These are phyloP conservation scores for Saxidomus purpurata DNA, from an alignment of 1,140 invertebrate genomes.

Conservation along the genomic window DNA sequence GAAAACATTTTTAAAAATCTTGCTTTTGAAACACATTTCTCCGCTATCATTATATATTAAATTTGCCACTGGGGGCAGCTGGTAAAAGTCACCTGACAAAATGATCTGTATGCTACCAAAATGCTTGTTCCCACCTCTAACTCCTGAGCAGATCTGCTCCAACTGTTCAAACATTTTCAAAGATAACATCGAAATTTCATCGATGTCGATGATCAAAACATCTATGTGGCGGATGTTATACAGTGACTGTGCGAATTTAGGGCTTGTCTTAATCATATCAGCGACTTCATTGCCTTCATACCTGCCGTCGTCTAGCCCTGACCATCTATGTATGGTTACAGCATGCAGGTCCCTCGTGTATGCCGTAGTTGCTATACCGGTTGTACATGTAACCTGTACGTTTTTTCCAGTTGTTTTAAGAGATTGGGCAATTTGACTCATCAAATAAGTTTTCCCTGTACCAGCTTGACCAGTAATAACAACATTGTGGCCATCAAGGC, in stretches of 20 bases:
- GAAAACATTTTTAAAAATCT: not conserved
- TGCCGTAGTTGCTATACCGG: not conserved
- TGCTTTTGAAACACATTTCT: not conserved
- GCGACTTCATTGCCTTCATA: not conserved
- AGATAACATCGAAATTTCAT: not conserved
- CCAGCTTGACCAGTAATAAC: conserved; percentile 4
- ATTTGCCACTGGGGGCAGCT: conserved; percentile 38
- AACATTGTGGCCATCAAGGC: not conserved
- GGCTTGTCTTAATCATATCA: not conserved
- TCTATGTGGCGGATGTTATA: not conserved
- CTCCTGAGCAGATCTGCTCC: not conserved
- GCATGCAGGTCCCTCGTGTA: not conserved
- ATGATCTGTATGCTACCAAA: conserved; percentile 6
- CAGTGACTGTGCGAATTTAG: not conserved
- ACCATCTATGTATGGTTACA: not conserved
- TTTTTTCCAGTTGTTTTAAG: not conserved
- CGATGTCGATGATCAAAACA: not conserved
- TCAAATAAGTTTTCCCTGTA: conserved; percentile 9
- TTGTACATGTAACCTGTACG: not conserved
- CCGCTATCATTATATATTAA: not conserved
- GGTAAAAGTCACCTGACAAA: conserved; percentile 24
- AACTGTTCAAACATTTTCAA: not conserved
- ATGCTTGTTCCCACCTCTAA: not conserved
- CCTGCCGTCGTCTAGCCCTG: not conserved
- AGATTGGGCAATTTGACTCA: not conserved